phyloP scores from a whole-genome alignment of 2,113 vertebrate species.

The Dendrocopos noguchii region DNA sequence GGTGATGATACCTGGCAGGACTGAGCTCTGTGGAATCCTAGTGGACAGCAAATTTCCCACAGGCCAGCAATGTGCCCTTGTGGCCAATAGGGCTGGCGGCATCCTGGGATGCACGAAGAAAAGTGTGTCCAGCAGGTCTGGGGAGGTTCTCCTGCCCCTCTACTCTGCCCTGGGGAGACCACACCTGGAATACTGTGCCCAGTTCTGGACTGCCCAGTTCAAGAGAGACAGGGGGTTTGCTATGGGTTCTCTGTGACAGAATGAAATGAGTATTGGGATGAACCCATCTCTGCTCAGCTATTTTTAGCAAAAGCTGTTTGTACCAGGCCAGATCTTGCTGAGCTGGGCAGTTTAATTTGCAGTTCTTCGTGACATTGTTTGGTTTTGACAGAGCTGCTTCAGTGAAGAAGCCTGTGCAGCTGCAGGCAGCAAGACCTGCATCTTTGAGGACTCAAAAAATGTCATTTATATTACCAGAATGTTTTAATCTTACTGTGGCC shows the following conservation, averaged over 20 bases:
- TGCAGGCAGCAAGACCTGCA: not conserved
- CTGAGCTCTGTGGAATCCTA: not conserved
- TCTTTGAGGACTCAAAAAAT: not conserved
- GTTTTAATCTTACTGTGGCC: not conserved
- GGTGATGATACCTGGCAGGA: fast-evolving
- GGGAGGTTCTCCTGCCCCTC: too few species aligned
- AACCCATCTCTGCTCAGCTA: slow-evolving; percentile 36
- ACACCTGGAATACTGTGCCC: not conserved
- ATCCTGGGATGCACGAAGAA: too few species aligned
- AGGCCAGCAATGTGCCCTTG: too few species aligned
- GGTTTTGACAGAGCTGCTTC: not conserved
- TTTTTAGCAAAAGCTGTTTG: slow-evolving; percentile 49
- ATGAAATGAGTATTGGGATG: slow-evolving; percentile 20
- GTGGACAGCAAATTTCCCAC: too few species aligned
- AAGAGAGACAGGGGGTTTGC: slow-evolving; percentile 16
- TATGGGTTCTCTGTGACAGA: slow-evolving; percentile 37
- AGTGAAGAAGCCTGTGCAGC: not conserved
- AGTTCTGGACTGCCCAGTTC: not conserved
- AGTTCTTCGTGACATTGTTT: slow-evolving; percentile 29
- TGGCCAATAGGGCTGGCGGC: too few species aligned
- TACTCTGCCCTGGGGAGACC: too few species aligned
- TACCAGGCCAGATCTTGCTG: slow-evolving; percentile 39
- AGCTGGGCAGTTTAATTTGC: slow-evolving; percentile 57
- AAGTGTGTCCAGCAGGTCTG: too few species aligned
- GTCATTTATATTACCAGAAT: not conserved